Base-by-base conservation (phyloP, 2,888 invertebrate species). In the Masnerella sp. region DNA sequence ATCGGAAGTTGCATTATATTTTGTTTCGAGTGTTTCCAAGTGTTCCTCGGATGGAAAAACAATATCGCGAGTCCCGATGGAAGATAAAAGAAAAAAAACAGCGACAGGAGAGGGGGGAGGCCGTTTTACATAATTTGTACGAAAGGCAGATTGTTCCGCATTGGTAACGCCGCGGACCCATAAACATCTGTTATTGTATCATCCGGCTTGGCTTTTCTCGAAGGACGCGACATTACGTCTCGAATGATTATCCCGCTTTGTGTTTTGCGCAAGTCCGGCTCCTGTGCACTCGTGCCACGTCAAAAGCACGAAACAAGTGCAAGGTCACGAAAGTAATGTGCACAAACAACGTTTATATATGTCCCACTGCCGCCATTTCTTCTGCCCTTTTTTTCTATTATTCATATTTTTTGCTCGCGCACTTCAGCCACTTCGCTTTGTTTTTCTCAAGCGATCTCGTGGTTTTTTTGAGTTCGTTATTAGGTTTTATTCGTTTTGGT, bases 301-400 rank as follows among this genome's bases (percentile, higher is more conserved):
- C 28, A 45, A 58, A 71, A 59, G 64, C 43, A 65, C 59, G 51
- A 58, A 64, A 71, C 51, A 71, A 71, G 64, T 71, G 71, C 71
- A 71, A 71, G 71, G 71, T 71, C 71, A 62, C 52, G 64, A 47
- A 58, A 54, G 43, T 32, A 43, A 42, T 34, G 40, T 56, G 49
- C 58, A 58, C 42, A 68, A 58, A 51, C 47, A 67, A 67, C 42
- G 28, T 40, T 20, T 45, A 56, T 65, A 52, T 52, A 28, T 42
- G 11, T 52, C n/a, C 49, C 4, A n/a, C n/a, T n/a, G n/a, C n/a
- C n/a, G n/a, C n/a, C n/a, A n/a, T n/a, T n/a, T n/a, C n/a, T n/a
- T n/a, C n/a, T n/a, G n/a, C n/a, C n/a, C n/a, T n/a, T n/a, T n/a
- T n/a, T n/a, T n/a, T n/a, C n/a, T n/a, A n/a, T n/a, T n/a, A n/a